Conservation (phyloP, 2,797 vertebrate genomes). For the Scyliorhinus canicula region DNA sequence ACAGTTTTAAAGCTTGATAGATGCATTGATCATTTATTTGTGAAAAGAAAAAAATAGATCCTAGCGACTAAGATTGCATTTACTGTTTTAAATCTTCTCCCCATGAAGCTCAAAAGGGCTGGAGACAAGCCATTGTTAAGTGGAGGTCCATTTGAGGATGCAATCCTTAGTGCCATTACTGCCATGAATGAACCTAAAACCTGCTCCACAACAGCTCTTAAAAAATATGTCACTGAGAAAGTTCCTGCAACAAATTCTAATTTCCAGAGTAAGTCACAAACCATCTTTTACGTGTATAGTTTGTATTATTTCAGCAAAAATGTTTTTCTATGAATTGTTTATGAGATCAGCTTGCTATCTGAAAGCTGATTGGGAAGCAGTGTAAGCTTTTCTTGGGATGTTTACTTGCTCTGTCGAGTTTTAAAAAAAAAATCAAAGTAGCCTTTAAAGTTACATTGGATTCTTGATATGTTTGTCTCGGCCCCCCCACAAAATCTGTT, state of each 20-base stretch:
- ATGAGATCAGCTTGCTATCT: neutral
- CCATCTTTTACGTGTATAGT: neutral
- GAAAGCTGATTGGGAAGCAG: neutral
- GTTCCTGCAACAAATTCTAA: constrained; percentile 81
- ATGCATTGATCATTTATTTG: neutral
- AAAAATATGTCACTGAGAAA: constrained; percentile 80
- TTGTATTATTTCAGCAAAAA: neutral
- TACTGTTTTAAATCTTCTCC: neutral
- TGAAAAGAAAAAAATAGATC: neutral
- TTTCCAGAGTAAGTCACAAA: constrained; percentile 67
- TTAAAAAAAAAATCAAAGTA: neutral
- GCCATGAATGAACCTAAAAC: constrained; percentile 99
- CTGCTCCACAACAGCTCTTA: constrained; percentile 86
- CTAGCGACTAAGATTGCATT: neutral
- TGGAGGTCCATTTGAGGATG: constrained; percentile 81
- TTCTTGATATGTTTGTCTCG: neutral
- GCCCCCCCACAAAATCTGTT: too few relatives aligned
- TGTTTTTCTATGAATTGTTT: neutral
- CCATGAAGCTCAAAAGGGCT: constrained; percentile 78
- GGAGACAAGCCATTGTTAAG: constrained; percentile 81
- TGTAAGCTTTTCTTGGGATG: neutral
- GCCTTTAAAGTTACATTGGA: neutral
- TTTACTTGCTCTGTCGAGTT: neutral
- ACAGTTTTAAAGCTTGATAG: neutral
- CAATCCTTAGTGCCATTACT: constrained; percentile 85